Base-by-base conservation (phyloP, 2,113 vertebrate species). In the Tautogolabrus adspersus region DNA sequence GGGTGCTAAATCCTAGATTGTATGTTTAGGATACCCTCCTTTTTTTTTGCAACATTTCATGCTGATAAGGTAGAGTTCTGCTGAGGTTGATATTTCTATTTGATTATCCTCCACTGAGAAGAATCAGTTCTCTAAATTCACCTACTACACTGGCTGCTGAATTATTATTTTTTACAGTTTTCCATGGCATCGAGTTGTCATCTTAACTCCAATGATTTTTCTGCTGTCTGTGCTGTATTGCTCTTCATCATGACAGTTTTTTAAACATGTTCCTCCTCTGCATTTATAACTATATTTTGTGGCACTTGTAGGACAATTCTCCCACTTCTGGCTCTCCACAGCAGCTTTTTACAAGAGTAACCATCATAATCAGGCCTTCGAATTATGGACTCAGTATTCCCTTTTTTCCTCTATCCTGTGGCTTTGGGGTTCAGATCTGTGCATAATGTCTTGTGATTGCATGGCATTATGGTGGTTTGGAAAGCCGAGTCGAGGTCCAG, bases 401-500 rank as follows among this genome's bases (percentile, higher is more conserved):
- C 72, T 81, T 82, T 77, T 72, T 42, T 16, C 6, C 66, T 67
- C 65, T 62, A 68, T 89, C 86, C 88, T 83, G 89, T 88, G 91
- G 92, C 88, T 93, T 89, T 87, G 75, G 90, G 89, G 92, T 94
- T 93, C 83, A 88, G 87, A 92, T 91, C 85, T 82, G 87, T 91
- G 92, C 93, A 93, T 94, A 94, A 94, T 95, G 88, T 93, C 86
- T 92, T 77, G 90, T 94, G 94, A 95, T 94, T 94, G 93, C 91
- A 64, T 77, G 86, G 92, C 86, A 92, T 93, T 94, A 93, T 84
- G 83, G 72, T 66, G 82, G 91, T 89, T 92, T 91, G 89, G 83
- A 93, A 91, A 87, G 82, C 88, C 56, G 66, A 83, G 83, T 66
- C 67, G 70, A 81, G 79, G 90, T 93, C 90, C 89, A 91, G 91